These are phyloP conservation scores for Poeciliopsis prolifica DNA, from an alignment of 2,113 vertebrate genomes.

Conservation along the genomic window DNA sequence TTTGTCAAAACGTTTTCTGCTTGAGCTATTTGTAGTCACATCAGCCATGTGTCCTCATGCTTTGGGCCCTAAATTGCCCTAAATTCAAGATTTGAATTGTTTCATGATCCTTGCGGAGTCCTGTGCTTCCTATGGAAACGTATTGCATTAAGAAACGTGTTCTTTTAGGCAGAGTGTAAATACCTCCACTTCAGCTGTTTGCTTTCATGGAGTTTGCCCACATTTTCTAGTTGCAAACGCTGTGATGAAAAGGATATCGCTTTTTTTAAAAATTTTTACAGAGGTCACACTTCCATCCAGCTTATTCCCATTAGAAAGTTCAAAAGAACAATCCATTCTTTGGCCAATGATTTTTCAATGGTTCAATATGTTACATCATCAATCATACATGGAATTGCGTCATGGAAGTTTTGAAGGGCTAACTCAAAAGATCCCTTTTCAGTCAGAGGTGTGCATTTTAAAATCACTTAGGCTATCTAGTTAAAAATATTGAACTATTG, in stretches of 20 bases:
- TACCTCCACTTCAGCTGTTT: background rate
- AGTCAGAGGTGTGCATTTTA: too few relatives aligned
- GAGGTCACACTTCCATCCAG: background rate
- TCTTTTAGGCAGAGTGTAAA: background rate
- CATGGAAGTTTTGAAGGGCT: too few relatives aligned
- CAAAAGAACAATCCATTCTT: background rate
- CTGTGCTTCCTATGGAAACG: background rate
- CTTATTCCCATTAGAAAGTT: background rate
- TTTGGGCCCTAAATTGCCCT: background rate
- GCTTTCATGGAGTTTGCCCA: too few relatives aligned
- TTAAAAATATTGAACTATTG: too few relatives aligned
- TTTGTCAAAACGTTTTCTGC: too few relatives aligned
- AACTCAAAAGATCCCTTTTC: too few relatives aligned
- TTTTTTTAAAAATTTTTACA: too few relatives aligned
- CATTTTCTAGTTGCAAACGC: background rate
- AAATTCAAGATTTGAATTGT: background rate
- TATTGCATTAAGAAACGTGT: too few relatives aligned
- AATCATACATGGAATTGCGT: background rate
- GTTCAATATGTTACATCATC: background rate
- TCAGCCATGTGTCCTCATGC: background rate
- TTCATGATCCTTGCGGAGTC: background rate
- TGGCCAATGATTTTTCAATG: background rate
- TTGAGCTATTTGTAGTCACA: background rate
- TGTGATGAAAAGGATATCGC: background rate
- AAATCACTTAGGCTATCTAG: too few relatives aligned